Evolutionary conservation across 2,888 invertebrate genomes (phyloP), one percentile per base, ranked within the genome.

Genomic region (Acanthococcus lagerstroemiae): DNA sequence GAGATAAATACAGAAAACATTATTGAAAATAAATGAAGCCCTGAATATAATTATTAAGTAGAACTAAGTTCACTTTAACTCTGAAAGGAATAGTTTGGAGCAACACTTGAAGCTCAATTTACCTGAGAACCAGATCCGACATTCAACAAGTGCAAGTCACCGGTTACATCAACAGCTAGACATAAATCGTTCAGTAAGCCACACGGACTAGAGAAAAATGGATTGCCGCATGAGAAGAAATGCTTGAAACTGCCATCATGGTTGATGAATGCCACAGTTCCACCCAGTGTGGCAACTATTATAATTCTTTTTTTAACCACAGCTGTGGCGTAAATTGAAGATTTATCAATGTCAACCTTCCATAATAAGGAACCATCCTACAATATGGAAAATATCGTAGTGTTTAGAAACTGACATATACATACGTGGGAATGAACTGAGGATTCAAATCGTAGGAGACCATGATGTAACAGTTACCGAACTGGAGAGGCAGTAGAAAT

Each of bases 401-500:
- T n/a, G n/a, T n/a, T n/a, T n/a, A n/a, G n/a, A n/a, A n/a, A n/a
- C n/a, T n/a, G n/a, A n/a, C n/a, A n/a, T n/a, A n/a, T n/a, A n/a
- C n/a, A n/a, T n/a, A n/a, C n/a, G n/a, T n/a, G n/a, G n/a, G n/a
- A n/a, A n/a, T n/a, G n/a, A n/a, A n/a, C n/a, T n/a, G n/a, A n/a
- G n/a, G n/a, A n/a, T n/a, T n/a, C n/a, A n/a, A n/a, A n/a, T n/a
- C n/a, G n/a, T n/a, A n/a, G n/a, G n/a, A n/a, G n/a, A n/a, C n/a
- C n/a, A n/a, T n/a, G n/a, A n/a, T n/a, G n/a, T n/a, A n/a, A n/a
- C n/a, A 45, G 17, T 45, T 15, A 45, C 46, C 19, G 15, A 7
- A 15, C 15, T 45, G 4, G 63, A 65, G 26, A 70, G 24, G 48
- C 82, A 82, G 73, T 86, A 82, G 4, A 88, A 72, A 70, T 77